phyloP scores from a whole-genome alignment of 2,113 vertebrate species.

The Mellivora capensis region DNA sequence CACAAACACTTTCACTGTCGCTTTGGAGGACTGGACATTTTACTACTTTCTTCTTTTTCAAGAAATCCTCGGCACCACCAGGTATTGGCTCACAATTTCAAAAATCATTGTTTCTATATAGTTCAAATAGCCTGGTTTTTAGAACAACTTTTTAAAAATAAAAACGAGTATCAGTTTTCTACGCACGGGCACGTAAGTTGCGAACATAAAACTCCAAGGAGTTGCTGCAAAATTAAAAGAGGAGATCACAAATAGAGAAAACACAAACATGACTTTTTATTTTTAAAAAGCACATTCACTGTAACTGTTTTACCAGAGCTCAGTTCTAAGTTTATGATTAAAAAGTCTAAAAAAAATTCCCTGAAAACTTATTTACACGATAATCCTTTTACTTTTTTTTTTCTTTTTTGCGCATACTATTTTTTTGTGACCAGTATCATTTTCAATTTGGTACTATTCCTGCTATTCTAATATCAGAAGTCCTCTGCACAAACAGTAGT shows the following conservation, averaged over 20 bases:
- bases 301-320: background rate
- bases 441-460: slow-evolving; percentile 45
- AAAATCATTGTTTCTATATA: background rate
- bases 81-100: slow-evolving; percentile 19
- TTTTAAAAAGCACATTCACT: background rate
- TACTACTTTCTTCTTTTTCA: slow-evolving; percentile 9
- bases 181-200: background rate
- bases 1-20: slow-evolving; percentile 30
- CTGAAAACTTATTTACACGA: slow-evolving; percentile 32
- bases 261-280: background rate
- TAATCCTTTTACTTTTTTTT: slow-evolving; percentile 51
- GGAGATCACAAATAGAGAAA: background rate
- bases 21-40: background rate
- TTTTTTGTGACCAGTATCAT: slow-evolving; percentile 21
- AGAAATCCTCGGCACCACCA: background rate
- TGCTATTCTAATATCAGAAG: slow-evolving; percentile 47
- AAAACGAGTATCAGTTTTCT: background rate
- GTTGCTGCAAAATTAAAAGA: slow-evolving; percentile 11
- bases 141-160: background rate
- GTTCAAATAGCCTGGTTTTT: slow-evolving; percentile 31
- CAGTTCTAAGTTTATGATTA: slow-evolving; percentile 43
- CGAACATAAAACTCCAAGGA: background rate
- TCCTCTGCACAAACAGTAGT: slow-evolving; percentile 60
- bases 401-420: background rate
- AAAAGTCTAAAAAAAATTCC: slow-evolving; percentile 1